Evolutionary conservation across 2,797 vertebrate genomes (phyloP).

Genomic region (Artibeus jamaicensis): DNA sequence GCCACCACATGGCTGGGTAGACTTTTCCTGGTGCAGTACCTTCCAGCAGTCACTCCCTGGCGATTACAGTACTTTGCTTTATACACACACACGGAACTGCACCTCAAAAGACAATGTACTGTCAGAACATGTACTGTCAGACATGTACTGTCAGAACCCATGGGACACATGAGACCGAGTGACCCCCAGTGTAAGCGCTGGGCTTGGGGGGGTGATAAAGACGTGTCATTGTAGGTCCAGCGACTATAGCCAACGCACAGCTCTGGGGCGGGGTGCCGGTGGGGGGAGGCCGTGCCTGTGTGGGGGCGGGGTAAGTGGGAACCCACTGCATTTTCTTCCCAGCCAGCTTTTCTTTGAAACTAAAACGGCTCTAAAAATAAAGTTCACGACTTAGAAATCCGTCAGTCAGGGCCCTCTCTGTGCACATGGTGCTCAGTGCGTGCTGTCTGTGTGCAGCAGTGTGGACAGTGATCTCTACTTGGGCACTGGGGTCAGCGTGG

Average conservation of each 20-base stretch:
- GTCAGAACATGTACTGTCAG: neutral
- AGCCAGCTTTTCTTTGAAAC: neutral
- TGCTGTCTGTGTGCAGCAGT: neutral
- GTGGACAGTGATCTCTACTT: no score
- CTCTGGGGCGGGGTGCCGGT: no score
- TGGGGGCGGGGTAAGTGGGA: neutral
- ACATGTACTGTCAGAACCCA: neutral
- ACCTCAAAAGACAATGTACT: neutral
- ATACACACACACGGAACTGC: neutral
- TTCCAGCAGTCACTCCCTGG: neutral
- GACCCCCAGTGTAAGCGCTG: neutral
- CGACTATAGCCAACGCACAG: fast-evolving
- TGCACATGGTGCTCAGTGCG: neutral
- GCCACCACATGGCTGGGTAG: neutral
- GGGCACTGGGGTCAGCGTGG: neutral
- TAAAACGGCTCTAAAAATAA: neutral
- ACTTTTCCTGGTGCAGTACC: neutral
- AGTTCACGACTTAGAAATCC: neutral
- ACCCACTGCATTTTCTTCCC: neutral
- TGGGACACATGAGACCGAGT: neutral
- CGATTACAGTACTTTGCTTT: neutral
- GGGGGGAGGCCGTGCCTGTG: fast-evolving
- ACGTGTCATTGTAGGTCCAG: neutral
- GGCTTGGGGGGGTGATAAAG: neutral
- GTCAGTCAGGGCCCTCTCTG: neutral